phyloP scores from a whole-genome alignment of 2,797 vertebrate genomes.

The Urosaurus nigricauda region DNA sequence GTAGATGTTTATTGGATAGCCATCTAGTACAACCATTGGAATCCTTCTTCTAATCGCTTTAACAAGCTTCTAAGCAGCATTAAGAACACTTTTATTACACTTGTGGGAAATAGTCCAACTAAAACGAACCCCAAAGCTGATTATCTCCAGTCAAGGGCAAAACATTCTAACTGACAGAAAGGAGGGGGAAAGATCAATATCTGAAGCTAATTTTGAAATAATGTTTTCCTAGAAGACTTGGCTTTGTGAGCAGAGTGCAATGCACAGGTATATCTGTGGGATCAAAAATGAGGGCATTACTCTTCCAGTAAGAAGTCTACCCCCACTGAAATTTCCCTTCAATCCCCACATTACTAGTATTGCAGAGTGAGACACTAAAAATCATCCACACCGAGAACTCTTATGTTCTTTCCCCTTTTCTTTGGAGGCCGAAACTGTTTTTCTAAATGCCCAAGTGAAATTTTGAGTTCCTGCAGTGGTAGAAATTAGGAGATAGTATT shows the following conservation, averaged over 20 bases:
- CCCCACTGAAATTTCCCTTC: no score
- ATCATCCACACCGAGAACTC: no score
- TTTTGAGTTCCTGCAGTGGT: no score
- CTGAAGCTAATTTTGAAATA: not conserved
- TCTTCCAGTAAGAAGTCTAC: no score
- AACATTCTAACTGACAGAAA: conserved; percentile 52
- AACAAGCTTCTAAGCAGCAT: conserved; percentile 74
- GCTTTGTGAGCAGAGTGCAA: not conserved
- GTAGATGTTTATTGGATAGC: conserved; percentile 68
- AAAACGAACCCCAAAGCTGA: conserved; percentile 74
- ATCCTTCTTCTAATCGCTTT: conserved; percentile 78
- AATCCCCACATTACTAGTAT: no score
- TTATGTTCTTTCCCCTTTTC: no score
- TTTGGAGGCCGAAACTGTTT: no score
- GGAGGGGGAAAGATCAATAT: not conserved
- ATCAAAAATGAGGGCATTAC: no score
- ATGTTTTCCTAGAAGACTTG: not conserved
- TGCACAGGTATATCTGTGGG: not conserved
- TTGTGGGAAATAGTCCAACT: conserved; percentile 78
- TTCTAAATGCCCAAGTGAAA: no score
- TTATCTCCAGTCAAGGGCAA: conserved; percentile 69
- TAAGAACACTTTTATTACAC: conserved; percentile 80
- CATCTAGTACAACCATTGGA: conserved; percentile 75
- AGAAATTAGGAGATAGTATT: no score
- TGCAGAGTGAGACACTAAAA: no score